Base-by-base conservation (phyloP, 1,140 invertebrate species). In the Druon quercuslanigerum region DNA sequence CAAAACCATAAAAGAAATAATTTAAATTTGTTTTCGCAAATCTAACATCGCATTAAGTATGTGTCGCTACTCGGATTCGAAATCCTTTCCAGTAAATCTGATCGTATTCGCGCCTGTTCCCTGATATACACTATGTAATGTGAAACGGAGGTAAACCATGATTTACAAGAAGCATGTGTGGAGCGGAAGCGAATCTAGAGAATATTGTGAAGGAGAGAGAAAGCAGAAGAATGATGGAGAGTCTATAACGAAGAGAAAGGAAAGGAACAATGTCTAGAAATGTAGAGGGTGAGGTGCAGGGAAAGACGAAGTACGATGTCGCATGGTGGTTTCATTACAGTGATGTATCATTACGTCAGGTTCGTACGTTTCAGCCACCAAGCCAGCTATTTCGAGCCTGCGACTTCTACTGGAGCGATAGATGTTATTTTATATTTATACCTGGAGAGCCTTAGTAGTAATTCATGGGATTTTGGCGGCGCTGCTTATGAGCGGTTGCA, bases 341-440 rank as follows among this genome's bases (percentile, higher is more conserved):
- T 66, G 60, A 66, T 66, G 60, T 66, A 66, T 66, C 60, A 66
- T 66, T 66, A 66, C 60, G 60, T 66, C 60, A 66, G 40, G 60
- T 25, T 66, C 14, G 60, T 40, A 66, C 13, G 25, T 66, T 33
- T 46, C 33, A n/a, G 16, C 25, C 33, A 40, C 60, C 25, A 66
- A 46, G 25, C 60, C 60, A 40, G 33, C 25, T 33, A 25, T 66
- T 25, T 66, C 60, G 60, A 66, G 60, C n/a, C 60, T 66, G 60
- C 60, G 60, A 66, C 60, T 66, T 46, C 25, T 66, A 33, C 33
- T 14, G 14, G 16, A 33, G 60, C 60, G 33, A 33, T 20, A 20
- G 40, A 66, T 66, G 60, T 66, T 66, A 66, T 66, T 66, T 66
- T 66, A 66, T 66, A 66, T 66, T 66, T 66, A 66, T 66, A 66